Percentiles rank a stretch among this genome's conserved stretches.
Evolutionary conservation across 1,140 invertebrate species (phyloP).

Genomic region (Mactra quadrangularis): DNA sequence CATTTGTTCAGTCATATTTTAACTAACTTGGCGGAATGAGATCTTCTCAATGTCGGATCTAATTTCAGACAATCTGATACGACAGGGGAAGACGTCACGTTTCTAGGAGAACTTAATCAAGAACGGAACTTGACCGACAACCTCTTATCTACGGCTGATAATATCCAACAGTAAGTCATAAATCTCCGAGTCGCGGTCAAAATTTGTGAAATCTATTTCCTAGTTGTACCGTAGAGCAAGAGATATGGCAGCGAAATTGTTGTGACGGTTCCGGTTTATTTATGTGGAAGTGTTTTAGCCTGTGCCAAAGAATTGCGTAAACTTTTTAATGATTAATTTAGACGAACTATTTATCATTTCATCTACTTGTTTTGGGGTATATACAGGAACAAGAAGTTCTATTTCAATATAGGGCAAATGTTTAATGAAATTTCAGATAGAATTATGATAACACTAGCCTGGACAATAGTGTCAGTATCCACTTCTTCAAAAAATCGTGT

Average conservation of each 20-base stretch:
- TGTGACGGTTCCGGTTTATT: constrained; percentile 9
- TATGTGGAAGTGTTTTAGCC: constrained; percentile 8
- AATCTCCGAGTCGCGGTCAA: constrained; percentile 25
- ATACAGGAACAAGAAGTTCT: neutral
- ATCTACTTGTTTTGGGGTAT: neutral
- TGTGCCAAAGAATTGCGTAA: constrained; percentile 5
- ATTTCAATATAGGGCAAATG: neutral
- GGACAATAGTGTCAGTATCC: constrained; percentile 17
- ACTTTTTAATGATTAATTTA: constrained; percentile 36
- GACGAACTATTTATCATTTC: constrained; percentile 13
- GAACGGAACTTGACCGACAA: constrained; percentile 40
- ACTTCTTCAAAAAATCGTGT: constrained; percentile 5
- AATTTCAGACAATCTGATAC: neutral
- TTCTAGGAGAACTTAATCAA: constrained; percentile 31
- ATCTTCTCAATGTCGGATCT: neutral
- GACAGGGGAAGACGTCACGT: constrained; percentile 12
- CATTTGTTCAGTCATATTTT: too few relatives aligned
- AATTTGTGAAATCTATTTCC: constrained; percentile 32
- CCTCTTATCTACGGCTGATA: neutral
- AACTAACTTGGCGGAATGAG: too few relatives aligned
- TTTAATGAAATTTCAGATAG: constrained; percentile 32
- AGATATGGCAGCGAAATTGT: constrained; percentile 16
- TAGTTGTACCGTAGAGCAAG: constrained; percentile 20
- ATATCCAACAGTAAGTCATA: constrained; percentile 12
- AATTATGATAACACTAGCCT: constrained; percentile 9